Conservation (phyloP, 2,888 invertebrate species). For the Nemoura dubitans region DNA sequence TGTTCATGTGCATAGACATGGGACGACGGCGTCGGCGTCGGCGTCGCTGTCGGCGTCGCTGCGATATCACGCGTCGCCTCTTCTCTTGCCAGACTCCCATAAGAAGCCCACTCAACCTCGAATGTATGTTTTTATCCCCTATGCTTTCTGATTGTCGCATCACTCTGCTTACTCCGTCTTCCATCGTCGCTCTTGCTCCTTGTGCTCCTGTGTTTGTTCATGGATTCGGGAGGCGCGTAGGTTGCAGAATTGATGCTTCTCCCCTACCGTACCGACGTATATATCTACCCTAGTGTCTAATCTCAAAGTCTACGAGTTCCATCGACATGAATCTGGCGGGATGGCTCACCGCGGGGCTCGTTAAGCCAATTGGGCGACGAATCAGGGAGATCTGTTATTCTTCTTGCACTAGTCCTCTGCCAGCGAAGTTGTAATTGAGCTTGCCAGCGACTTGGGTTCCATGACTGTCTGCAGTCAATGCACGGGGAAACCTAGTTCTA, state of each 20-base stretch:
- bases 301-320: neutral
- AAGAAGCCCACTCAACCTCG: conserved; percentile 13
- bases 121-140: conserved; percentile 23
- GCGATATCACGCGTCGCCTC: conserved; percentile 15
- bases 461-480: neutral
- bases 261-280: neutral
- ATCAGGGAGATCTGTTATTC: neutral
- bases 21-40: neutral
- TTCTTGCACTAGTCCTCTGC: neutral
- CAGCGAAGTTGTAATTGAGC: neutral
- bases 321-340: neutral
- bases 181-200: neutral
- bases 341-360: neutral
- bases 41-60: neutral
- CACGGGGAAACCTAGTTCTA: neutral
- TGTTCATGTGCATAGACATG: conserved; percentile 32
- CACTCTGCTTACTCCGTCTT: neutral
- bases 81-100: neutral
- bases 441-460: neutral
- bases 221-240: neutral
- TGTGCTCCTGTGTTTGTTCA: neutral
- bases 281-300: neutral
- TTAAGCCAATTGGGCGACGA: neutral
- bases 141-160: conserved; percentile 27
- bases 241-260: conserved; percentile 24